Evolutionary conservation across 2,888 invertebrate species (phyloP).

Genomic region (Bursaphelenchus okinawaensis): DNA sequence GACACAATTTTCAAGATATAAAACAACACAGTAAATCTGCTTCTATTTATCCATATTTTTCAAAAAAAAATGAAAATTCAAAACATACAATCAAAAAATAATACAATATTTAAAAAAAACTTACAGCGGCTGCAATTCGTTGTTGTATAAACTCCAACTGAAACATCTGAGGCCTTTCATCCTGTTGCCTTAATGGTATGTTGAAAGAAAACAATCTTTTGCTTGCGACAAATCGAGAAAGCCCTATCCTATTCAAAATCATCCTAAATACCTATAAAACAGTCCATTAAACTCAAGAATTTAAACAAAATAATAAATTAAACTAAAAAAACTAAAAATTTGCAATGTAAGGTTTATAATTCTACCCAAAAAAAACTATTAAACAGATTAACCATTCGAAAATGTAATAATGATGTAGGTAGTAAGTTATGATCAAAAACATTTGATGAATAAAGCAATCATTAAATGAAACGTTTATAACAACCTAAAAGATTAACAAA

Average conservation of each 20-base stretch:
- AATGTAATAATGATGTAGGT: no score
- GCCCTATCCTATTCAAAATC: neutral
- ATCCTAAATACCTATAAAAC: no score
- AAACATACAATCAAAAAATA: conserved; percentile 1
- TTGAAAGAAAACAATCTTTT: neutral
- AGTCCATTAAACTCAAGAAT: no score
- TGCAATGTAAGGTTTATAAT: no score
- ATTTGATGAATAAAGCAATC: no score
- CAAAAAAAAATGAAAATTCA: neutral
- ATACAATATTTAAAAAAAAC: conserved; percentile 1
- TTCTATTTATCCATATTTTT: no score
- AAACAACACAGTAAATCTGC: neutral
- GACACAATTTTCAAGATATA: conserved; percentile 5
- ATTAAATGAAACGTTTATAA: neutral
- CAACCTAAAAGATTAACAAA: conserved; percentile 1
- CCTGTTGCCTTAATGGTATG: neutral
- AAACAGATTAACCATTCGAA: no score
- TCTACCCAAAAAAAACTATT: no score
- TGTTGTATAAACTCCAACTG: conserved; percentile 50
- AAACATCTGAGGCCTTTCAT: conserved; percentile 42
- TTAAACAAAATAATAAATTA: neutral
- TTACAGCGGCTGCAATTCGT: conserved; percentile 41
- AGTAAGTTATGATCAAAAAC: no score
- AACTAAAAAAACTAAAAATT: neutral
- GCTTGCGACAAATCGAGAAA: neutral